A percentile compares a stretch with the other conserved stretches of the same genome.
Conservation (phyloP, 2,113 vertebrate genomes). For the Xenopus tropicalis region DNA sequence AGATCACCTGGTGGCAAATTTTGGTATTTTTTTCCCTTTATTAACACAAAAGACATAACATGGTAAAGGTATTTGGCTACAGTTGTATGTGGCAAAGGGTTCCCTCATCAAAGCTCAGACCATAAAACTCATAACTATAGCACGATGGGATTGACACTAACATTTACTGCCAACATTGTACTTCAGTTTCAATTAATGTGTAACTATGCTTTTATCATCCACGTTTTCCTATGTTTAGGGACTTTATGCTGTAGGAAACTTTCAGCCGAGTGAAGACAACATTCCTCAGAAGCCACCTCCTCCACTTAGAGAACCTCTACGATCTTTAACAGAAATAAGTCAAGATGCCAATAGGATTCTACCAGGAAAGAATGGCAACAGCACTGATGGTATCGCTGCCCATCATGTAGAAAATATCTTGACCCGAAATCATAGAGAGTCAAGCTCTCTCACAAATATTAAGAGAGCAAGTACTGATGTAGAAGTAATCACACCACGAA, state of each 20-base stretch:
- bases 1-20: too few species aligned
- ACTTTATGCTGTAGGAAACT: constrained; percentile 91
- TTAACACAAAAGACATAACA: too few species aligned
- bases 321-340: constrained; percentile 80
- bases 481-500: constrained; percentile 86
- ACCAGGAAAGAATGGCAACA: constrained; percentile 77
- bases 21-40: too few species aligned
- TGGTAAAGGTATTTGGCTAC: too few species aligned
- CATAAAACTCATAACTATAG: too few species aligned
- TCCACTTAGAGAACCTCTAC: constrained; percentile 67
- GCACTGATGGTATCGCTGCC: constrained; percentile 67
- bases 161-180: too few species aligned
- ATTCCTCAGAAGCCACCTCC: constrained; percentile 52
- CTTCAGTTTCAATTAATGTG: too few species aligned
- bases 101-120: too few species aligned
- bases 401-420: constrained; percentile 79
- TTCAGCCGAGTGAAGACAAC: constrained; percentile 82
- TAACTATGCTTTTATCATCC: constrained; percentile 9
- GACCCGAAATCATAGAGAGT: constrained; percentile 76
- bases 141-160: too few species aligned
- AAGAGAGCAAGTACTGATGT: constrained; percentile 85
- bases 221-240: constrained; percentile 69
- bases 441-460: constrained; percentile 72
- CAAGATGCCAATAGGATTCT: constrained; percentile 82
- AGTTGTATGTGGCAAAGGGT: too few species aligned